A percentile compares a stretch with the other conserved stretches of the same genome.
Conservation (phyloP, 2,797 vertebrate genomes). For the Tragopan temminckii region DNA sequence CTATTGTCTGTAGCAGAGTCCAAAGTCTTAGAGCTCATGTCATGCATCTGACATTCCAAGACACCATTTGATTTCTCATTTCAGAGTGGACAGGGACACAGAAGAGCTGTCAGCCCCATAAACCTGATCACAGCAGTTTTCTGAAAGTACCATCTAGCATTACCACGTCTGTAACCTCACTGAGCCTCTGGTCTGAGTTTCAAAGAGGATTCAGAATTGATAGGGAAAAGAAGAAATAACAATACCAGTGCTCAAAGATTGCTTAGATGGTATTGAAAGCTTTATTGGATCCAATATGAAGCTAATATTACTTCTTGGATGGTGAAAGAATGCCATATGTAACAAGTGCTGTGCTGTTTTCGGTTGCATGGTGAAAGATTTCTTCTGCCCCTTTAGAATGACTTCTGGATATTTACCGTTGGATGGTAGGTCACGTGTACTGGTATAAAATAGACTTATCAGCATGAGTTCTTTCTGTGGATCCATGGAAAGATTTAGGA, state of each 20-base stretch:
- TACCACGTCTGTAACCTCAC: background rate
- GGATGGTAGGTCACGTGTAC: background rate
- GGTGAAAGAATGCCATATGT: too few relatives aligned
- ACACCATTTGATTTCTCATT: background rate
- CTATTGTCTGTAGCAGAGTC: background rate
- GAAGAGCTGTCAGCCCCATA: background rate
- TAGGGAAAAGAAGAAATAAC: background rate
- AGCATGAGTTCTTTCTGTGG: rapidly evolving
- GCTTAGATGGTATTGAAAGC: background rate
- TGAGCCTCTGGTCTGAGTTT: background rate
- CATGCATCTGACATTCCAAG: background rate
- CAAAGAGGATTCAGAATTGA: background rate
- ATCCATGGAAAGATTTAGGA: background rate
- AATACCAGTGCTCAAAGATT: rapidly evolving
- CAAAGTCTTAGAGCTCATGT: background rate
- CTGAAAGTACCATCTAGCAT: background rate
- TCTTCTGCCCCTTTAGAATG: rapidly evolving
- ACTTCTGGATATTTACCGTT: background rate
- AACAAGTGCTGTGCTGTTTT: background rate
- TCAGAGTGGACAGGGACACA: background rate
- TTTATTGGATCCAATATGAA: rapidly evolving
- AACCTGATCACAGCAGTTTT: background rate
- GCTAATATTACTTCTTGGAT: background rate
- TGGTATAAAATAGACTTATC: too few relatives aligned
- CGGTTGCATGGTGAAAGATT: background rate